Base-by-base conservation (phyloP, 2,113 vertebrate species). In the Osmerus mordax region DNA sequence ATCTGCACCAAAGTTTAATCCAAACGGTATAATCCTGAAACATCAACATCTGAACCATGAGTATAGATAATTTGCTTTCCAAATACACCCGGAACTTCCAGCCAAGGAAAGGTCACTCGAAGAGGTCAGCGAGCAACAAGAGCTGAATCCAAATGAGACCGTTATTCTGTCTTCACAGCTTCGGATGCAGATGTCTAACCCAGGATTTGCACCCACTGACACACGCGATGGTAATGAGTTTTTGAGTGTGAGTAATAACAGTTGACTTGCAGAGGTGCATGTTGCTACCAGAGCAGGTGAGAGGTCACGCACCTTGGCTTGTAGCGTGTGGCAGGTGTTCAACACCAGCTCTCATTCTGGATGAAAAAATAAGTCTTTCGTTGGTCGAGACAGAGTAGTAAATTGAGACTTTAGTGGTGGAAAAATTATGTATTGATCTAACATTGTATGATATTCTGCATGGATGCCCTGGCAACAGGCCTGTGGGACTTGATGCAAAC, bases 61-160 rank as follows among this genome's bases (percentile, higher is more conserved):
- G 87, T 77, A 71, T 84, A 85, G 85, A 87, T 55, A 91, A 87
- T 93, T 93, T 92, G 90, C 90, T 81, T 91, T 92, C 74, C 83
- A 92, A 93, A 93, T 90, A 84, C 86, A 89, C 87, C 81, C 85
- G 88, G 88, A 90, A 90, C 90, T 90, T 84, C 91, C 85, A 86
- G 71, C 80, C 85, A 92, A 86, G 76, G 81, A 81, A 80, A 65
- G 78, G 88, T 89, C 89, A 83, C 83, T 86, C 72, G 18, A 83
- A 92, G 93, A 93, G 90, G 91, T 93, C 90, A 92, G 23, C 64
- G 75, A 74, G 60, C 76, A 79, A 9, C 53, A 87, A 87, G 84
- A 77, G 61, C 66, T 87, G 91, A 93, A 93, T 93, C 88, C 91
- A 82, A 92, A 89, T 90, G 72, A 72, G 63, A 84, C 81, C 77